Conservation (phyloP, 2,113 vertebrate species). For the Dunckerocampus dactyliophorus region DNA sequence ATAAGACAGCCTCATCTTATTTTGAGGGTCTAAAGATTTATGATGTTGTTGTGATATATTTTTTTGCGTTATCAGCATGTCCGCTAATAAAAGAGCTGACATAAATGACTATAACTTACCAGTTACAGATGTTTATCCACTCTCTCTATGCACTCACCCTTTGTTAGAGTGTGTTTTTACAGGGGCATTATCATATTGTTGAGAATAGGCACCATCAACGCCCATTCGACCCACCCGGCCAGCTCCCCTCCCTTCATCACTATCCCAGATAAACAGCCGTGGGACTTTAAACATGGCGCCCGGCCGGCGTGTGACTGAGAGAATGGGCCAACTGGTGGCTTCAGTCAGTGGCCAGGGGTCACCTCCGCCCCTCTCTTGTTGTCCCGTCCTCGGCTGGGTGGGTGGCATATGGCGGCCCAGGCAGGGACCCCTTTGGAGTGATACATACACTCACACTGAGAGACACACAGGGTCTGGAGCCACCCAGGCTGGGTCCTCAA, state of each 20-base stretch:
- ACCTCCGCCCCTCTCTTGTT: conserved; percentile 44
- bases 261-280: conserved; percentile 61
- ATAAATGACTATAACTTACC: too few species aligned
- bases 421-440: conserved; percentile 64
- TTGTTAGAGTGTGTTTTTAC: neutral
- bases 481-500: conserved; percentile 71
- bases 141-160: too few species aligned
- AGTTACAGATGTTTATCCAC: too few species aligned
- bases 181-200: conserved; percentile 23
- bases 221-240: conserved; percentile 6
- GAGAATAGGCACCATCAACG: conserved; percentile 9
- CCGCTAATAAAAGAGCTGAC: too few species aligned
- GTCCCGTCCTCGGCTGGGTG: conserved; percentile 55
- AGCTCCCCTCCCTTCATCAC: conserved; percentile 32
- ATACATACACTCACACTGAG: conserved; percentile 46
- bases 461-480: conserved; percentile 67
- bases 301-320: conserved; percentile 68
- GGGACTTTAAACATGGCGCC: conserved; percentile 71
- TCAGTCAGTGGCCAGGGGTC: conserved; percentile 60
- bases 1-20: too few species aligned
- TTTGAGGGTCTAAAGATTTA: too few species aligned
- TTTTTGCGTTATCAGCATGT: too few species aligned
- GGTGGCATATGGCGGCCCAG: conserved; percentile 73
- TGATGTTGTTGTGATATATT: too few species aligned
- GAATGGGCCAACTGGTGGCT: conserved; percentile 70